A percentile compares a stretch with the other conserved stretches of the same genome.
Evolutionary conservation across 1,140 invertebrate genomes (phyloP).

Genomic region (Apis dorsata): DNA sequence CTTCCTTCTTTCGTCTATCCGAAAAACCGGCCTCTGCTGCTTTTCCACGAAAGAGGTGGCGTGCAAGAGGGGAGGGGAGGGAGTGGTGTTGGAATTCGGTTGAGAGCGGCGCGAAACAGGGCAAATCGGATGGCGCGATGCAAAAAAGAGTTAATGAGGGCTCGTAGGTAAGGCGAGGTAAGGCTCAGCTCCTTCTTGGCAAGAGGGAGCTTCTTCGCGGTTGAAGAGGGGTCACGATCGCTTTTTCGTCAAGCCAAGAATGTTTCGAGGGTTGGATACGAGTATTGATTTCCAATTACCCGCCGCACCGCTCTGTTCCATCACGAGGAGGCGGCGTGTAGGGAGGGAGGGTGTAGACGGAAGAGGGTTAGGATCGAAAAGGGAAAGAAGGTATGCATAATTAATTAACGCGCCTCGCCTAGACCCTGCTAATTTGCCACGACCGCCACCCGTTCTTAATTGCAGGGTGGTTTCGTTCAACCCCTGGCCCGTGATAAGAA

Average conservation of each 20-base stretch:
- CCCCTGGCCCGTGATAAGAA: no score
- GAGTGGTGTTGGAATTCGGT: no score
- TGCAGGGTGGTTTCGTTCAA: neutral
- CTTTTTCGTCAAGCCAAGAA: constrained; percentile 51
- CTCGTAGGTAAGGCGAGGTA: neutral
- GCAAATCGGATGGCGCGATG: neutral
- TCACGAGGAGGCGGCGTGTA: neutral
- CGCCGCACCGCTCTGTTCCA: constrained; percentile 7
- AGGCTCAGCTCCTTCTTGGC: constrained; percentile 1
- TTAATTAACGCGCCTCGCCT: constrained; percentile 49
- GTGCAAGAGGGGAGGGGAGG: no score
- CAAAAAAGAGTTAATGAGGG: constrained; percentile 33
- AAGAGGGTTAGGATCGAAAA: neutral
- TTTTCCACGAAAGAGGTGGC: no score
- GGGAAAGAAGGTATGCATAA: constrained; percentile 46
- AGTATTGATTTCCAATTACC: constrained; percentile 54
- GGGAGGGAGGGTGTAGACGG: neutral
- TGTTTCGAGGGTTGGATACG: constrained; percentile 43
- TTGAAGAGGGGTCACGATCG: constrained; percentile 36
- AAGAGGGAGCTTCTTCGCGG: constrained; percentile 11
- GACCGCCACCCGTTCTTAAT: neutral
- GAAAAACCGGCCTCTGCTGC: no score
- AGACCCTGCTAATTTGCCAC: constrained; percentile 19
- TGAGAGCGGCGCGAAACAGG: no score
- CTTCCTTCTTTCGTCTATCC: no score